Conservation (phyloP, 1,140 invertebrate species). For the Euwallacea fornicatus region DNA sequence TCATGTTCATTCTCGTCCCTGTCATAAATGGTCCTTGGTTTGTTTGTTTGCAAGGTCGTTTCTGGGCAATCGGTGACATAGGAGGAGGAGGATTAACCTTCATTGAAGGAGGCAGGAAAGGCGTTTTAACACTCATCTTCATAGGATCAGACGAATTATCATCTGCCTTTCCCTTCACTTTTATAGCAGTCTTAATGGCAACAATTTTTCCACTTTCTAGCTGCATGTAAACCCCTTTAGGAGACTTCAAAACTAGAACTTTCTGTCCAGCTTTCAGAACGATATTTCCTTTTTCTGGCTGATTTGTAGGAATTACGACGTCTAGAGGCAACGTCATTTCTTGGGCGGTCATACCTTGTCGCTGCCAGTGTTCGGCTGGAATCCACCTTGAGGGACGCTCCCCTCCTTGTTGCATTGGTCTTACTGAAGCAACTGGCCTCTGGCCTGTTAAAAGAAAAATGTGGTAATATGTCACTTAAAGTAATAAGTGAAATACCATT, state of each 20-base stretch:
- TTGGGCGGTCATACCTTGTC: slow-evolving; percentile 92
- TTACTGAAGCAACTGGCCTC: slow-evolving; percentile 58
- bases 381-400: slow-evolving; percentile 63
- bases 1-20: slow-evolving; percentile 48
- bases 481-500: too few relatives aligned
- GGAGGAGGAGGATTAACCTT: slow-evolving; percentile 69
- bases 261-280: slow-evolving; percentile 89
- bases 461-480: background rate
- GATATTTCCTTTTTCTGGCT: slow-evolving; percentile 81
- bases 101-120: slow-evolving; percentile 58
- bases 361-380: slow-evolving; percentile 83
- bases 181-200: slow-evolving; percentile 82
- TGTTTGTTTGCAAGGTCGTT: slow-evolving; percentile 45
- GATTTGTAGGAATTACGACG: slow-evolving; percentile 91
- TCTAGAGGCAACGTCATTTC: slow-evolving; percentile 92
- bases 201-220: slow-evolving; percentile 95
- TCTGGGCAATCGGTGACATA: slow-evolving; percentile 58
- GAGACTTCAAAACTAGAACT: slow-evolving; percentile 91
- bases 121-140: slow-evolving; percentile 9
- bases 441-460: slow-evolving; percentile 49
- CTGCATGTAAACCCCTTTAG: slow-evolving; percentile 95
- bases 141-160: slow-evolving; percentile 44
- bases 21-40: slow-evolving; percentile 45
- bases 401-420: slow-evolving; percentile 56
- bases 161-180: slow-evolving; percentile 65